phyloP scores from a whole-genome alignment of 2,113 vertebrate genomes.

The Onychostruthus taczanowskii region DNA sequence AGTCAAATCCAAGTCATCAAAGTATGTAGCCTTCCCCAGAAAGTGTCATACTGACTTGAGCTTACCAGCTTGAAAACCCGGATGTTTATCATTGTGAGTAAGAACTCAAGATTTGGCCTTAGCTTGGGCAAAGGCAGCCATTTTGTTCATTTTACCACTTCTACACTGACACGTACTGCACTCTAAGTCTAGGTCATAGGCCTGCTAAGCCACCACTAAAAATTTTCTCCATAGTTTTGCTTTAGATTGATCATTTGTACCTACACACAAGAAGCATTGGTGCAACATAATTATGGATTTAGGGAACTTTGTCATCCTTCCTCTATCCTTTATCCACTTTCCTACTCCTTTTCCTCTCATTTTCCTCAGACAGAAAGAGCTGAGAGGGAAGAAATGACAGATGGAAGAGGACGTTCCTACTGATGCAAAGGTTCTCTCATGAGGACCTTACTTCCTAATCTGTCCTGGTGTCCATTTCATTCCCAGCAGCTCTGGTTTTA shows the following conservation, averaged over 20 bases:
- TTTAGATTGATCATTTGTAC: not conserved
- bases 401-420: not conserved
- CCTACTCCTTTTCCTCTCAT: not conserved
- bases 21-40: not conserved
- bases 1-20: not conserved
- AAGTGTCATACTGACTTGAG: not conserved
- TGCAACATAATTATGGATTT: not conserved
- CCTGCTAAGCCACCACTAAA: not conserved
- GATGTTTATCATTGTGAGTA: not conserved
- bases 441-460: not conserved
- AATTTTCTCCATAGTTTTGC: not conserved
- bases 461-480: not conserved
- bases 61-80: not conserved
- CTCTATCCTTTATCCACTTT: not conserved
- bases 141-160: not conserved
- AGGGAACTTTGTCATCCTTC: not conserved
- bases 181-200: not conserved
- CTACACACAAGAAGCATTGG: not conserved
- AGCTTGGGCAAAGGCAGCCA: not conserved
- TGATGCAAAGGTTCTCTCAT: rapidly evolving
- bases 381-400: not conserved
- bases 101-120: not conserved
- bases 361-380: not conserved
- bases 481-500: not conserved
- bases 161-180: not conserved